Evolutionary conservation across 2,888 invertebrate genomes (phyloP).

Genomic region (Macaria notata): DNA sequence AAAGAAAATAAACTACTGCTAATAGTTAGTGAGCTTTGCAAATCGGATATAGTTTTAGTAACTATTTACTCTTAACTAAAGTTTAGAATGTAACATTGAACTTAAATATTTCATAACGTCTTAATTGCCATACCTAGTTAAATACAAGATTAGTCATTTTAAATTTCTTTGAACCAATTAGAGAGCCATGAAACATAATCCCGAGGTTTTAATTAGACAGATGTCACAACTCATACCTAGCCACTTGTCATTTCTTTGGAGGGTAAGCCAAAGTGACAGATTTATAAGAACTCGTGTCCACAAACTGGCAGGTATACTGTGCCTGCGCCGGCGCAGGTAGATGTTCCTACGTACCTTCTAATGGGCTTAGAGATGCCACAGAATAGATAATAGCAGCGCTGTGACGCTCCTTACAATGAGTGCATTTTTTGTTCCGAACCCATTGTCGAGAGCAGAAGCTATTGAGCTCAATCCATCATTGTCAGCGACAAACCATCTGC

Average conservation of each 20-base stretch:
- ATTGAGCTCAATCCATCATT: conserved; percentile 66
- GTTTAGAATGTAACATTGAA: no score
- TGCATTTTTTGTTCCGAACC: conserved; percentile 57
- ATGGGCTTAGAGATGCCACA: conserved; percentile 49
- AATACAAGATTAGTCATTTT: conserved; percentile 14
- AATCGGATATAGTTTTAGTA: no score
- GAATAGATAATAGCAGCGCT: conserved; percentile 16
- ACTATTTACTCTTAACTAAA: no score
- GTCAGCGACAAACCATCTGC: conserved; percentile 65
- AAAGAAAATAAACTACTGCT: no score
- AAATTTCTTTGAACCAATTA: conserved; percentile 11
- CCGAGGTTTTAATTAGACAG: conserved; percentile 53
- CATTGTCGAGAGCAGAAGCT: conserved; percentile 58
- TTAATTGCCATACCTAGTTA: no score
- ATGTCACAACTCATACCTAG: conserved; percentile 57
- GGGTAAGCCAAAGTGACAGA: conserved; percentile 62
- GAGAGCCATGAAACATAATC: conserved; percentile 40
- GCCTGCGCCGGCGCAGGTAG: conserved; percentile 61
- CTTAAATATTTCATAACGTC: no score
- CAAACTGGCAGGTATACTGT: conserved; percentile 11
- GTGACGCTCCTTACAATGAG: conserved; percentile 53
- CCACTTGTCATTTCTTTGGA: conserved; percentile 45
- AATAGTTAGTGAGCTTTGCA: no score
- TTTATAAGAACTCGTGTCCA: conserved; percentile 58
- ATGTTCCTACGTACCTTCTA: conserved; percentile 28